phyloP scores from a whole-genome alignment of 1,140 invertebrate species.

The Elysia chlorotica region DNA sequence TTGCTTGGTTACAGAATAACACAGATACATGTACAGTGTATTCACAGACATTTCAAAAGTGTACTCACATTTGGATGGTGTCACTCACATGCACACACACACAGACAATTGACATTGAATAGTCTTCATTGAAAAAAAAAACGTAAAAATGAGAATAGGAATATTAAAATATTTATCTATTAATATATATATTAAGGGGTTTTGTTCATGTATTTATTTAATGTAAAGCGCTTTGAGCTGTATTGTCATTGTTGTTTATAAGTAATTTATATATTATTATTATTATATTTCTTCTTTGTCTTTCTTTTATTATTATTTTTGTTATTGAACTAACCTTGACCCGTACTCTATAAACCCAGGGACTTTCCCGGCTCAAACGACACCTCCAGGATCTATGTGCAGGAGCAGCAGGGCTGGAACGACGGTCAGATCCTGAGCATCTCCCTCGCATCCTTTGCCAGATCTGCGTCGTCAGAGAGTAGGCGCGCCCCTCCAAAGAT shows the following conservation, averaged over 20 bases:
- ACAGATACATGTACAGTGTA: background rate
- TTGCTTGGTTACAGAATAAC: background rate
- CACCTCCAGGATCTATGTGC: constrained; percentile 69
- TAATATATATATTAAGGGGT: too few species aligned
- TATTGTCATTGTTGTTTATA: too few species aligned
- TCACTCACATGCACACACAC: background rate
- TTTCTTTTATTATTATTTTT: background rate
- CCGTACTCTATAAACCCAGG: constrained; percentile 28
- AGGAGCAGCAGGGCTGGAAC: constrained; percentile 69
- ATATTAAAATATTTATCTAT: too few species aligned
- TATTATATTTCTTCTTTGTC: background rate
- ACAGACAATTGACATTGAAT: too few species aligned
- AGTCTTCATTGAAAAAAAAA: too few species aligned
- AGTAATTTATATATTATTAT: too few species aligned
- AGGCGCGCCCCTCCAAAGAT: too few species aligned
- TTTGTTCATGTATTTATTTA: too few species aligned
- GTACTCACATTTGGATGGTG: background rate
- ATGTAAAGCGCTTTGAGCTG: too few species aligned
- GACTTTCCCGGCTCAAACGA: constrained; percentile 31
- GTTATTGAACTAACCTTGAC: background rate
- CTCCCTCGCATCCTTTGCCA: too few species aligned
- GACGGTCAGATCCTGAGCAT: constrained; percentile 47
- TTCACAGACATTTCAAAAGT: background rate
- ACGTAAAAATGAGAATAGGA: too few species aligned
- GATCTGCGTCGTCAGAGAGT: too few species aligned